These are phyloP conservation scores for Mylabris sibirica DNA, from an alignment of 2,888 invertebrate species.

Conservation along the genomic window DNA sequence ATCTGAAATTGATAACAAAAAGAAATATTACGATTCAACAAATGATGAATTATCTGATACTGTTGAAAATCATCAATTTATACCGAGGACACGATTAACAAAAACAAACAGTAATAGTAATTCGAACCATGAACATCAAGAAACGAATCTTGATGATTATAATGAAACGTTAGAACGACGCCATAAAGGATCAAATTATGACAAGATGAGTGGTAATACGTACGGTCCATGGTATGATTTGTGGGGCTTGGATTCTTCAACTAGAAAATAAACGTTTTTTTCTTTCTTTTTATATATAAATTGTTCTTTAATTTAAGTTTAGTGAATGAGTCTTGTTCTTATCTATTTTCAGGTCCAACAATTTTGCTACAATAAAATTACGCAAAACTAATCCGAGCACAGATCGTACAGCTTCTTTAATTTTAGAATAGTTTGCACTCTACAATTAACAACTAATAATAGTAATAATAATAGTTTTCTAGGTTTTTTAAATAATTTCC, in stretches of 20 bases:
- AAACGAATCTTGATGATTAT: constrained; percentile 58
- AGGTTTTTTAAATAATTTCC: constrained; percentile 34
- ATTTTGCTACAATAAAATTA: constrained; percentile 88
- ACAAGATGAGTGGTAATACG: constrained; percentile 70
- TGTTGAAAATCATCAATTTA: constrained; percentile 65
- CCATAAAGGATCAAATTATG: constrained; percentile 57
- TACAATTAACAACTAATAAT: not conserved
- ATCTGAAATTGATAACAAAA: constrained; percentile 43
- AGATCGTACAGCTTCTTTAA: constrained; percentile 81
- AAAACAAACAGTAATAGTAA: constrained; percentile 64
- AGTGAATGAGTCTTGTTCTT: constrained; percentile 14
- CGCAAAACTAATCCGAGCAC: constrained; percentile 83
- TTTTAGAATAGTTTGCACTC: constrained; percentile 64
- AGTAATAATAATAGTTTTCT: constrained; percentile 17
- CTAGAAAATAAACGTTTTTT: constrained; percentile 53
- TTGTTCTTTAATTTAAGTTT: too few species aligned
- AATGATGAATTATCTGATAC: constrained; percentile 58
- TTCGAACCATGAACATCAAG: constrained; percentile 55
- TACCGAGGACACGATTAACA: constrained; percentile 76
- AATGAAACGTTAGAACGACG: constrained; percentile 61
- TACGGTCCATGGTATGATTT: constrained; percentile 91
- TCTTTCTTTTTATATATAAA: constrained; percentile 17
- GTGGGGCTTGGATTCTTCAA: constrained; percentile 79
- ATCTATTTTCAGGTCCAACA: constrained; percentile 73
- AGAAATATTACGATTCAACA: constrained; percentile 56